These are phyloP conservation scores for Notospermus geniculatus DNA, from an alignment of 1,140 invertebrate genomes.

Conservation along the genomic window DNA sequence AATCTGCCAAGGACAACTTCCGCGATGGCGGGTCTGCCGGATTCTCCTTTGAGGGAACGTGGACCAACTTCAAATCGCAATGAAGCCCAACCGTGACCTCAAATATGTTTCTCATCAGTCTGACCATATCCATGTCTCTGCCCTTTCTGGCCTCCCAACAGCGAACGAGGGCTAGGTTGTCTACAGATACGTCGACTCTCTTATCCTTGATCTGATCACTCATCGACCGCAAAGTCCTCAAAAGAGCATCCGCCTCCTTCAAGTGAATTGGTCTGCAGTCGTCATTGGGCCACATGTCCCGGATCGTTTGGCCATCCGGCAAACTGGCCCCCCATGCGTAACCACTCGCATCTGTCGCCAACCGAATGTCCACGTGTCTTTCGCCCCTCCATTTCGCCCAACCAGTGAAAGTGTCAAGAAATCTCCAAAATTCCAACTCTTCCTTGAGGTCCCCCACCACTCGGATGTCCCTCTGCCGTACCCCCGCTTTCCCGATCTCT, in stretches of 20 bases:
- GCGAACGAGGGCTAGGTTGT: background rate
- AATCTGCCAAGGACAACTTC: no score
- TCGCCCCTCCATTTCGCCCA: background rate
- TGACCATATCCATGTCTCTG: background rate
- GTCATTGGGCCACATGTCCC: background rate
- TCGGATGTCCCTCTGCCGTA: no score
- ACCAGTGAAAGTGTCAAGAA: background rate
- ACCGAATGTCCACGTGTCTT: background rate
- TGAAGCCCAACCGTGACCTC: background rate
- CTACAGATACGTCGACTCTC: background rate
- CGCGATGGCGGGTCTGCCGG: background rate
- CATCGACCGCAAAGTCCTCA: background rate
- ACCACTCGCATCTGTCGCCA: background rate
- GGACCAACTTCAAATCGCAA: background rate
- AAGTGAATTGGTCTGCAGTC: conserved; percentile 1
- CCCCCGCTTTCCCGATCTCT: no score
- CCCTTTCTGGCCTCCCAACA: background rate
- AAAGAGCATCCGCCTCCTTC: conserved; percentile 4
- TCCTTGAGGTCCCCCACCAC: no score
- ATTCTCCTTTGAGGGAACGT: background rate
- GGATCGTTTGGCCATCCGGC: background rate
- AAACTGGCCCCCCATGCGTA: background rate
- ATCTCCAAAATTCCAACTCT: background rate
- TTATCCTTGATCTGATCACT: background rate
- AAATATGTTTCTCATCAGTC: background rate